Conservation (phyloP, 2,888 invertebrate genomes). For the Acleris laterana region DNA sequence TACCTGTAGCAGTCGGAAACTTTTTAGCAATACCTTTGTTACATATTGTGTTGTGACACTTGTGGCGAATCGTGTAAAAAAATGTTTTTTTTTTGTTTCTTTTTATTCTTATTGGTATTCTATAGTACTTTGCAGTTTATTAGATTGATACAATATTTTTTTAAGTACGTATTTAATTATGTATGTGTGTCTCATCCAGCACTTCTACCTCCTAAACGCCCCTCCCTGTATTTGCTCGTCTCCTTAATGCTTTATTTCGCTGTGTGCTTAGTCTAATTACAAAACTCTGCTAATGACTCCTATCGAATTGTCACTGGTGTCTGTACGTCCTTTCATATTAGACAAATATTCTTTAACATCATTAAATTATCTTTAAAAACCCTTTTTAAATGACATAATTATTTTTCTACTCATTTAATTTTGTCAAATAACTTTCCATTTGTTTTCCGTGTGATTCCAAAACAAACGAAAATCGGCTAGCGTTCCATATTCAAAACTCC, state of each 20-base stretch:
- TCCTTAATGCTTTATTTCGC: constrained; percentile 83
- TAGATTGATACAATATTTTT: not conserved
- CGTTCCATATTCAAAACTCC: constrained; percentile 10
- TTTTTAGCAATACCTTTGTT: too few species aligned
- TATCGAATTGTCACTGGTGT: constrained; percentile 65
- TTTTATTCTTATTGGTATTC: too few species aligned
- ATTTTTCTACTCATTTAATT: not conserved
- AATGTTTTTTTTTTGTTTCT: too few species aligned
- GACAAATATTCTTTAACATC: not conserved
- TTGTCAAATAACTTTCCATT: not conserved
- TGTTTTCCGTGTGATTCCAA: not conserved
- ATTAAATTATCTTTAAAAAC: too few species aligned
- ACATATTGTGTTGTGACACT: too few species aligned
- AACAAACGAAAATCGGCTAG: constrained; percentile 13
- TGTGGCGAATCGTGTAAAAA: too few species aligned
- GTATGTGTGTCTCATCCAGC: constrained; percentile 47
- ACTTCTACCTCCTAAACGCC: constrained; percentile 45
- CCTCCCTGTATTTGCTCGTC: constrained; percentile 75
- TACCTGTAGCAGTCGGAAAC: too few species aligned
- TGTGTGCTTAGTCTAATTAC: constrained; percentile 82
- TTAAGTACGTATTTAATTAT: not conserved
- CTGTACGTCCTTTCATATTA: not conserved
- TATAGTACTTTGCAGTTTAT: too few species aligned
- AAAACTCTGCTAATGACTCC: constrained; percentile 80
- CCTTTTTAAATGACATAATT: too few species aligned